phyloP scores from a whole-genome alignment of 1,140 invertebrate species.

The Penaeus vannamei region DNA sequence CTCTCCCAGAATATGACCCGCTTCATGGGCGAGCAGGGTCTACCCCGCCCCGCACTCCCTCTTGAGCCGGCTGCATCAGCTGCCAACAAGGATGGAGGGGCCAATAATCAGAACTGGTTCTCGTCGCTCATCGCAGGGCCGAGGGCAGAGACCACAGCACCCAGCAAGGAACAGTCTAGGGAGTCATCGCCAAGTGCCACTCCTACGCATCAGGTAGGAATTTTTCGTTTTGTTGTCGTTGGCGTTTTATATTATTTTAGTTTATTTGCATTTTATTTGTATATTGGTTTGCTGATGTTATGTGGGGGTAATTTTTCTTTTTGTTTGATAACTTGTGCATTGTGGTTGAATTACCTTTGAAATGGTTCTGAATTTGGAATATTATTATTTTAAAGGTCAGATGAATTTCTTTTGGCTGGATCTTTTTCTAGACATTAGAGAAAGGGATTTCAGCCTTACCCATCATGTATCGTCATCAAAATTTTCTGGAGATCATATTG shows the following conservation, averaged over 20 bases:
- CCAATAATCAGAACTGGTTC: slow-evolving; percentile 60
- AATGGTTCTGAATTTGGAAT: too few species aligned
- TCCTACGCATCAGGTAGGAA: slow-evolving; percentile 62
- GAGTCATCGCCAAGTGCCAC: slow-evolving; percentile 56
- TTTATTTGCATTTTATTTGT: not conserved
- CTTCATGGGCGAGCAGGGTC: not conserved
- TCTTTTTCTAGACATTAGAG: too few species aligned
- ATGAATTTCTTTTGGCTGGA: too few species aligned
- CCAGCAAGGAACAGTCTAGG: slow-evolving; percentile 59
- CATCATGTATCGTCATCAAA: too few species aligned
- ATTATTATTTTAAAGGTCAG: too few species aligned
- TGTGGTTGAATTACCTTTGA: too few species aligned
- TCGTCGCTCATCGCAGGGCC: slow-evolving; percentile 65
- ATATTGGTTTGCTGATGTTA: not conserved
- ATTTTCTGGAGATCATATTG: too few species aligned
- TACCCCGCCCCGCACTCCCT: slow-evolving; percentile 1
- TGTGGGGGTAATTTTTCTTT: too few species aligned
- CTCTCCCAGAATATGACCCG: slow-evolving; percentile 7
- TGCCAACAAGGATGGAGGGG: slow-evolving; percentile 3
- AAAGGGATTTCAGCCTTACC: too few species aligned
- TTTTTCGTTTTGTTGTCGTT: not conserved
- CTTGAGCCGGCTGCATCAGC: not conserved
- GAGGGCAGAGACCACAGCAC: slow-evolving; percentile 43
- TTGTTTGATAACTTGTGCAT: too few species aligned
- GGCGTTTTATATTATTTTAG: not conserved